A percentile compares a stretch with the other conserved stretches of the same genome.
These are phyloP conservation scores for Poecilia picta DNA, from an alignment of 2,797 vertebrate genomes.

Conservation along the genomic window DNA sequence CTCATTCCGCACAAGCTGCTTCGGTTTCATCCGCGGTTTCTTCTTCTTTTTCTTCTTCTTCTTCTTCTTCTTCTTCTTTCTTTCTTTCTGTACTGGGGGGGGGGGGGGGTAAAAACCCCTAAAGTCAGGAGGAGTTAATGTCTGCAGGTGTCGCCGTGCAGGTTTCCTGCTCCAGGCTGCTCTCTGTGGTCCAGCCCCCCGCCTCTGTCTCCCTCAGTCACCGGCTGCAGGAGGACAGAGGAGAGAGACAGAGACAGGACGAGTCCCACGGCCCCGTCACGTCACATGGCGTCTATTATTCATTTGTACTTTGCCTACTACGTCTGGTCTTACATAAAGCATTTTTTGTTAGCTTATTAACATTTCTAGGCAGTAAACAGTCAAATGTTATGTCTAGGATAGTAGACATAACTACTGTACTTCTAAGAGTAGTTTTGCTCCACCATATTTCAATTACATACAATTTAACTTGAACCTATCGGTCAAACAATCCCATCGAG, in stretches of 20 bases:
- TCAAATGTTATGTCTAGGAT: not conserved
- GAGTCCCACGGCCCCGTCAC: not conserved
- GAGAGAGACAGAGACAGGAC: slow-evolving; percentile 5
- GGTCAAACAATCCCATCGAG: no score
- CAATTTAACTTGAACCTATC: no score
- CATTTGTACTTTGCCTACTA: not conserved
- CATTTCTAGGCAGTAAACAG: not conserved
- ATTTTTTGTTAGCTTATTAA: not conserved
- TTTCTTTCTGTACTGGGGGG: not conserved
- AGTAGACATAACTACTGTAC: not conserved
- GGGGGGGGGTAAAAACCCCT: not conserved
- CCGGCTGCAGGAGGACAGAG: slow-evolving; percentile 1
- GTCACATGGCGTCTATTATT: not conserved
- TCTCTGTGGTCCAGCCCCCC: not conserved
- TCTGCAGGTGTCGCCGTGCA: slow-evolving; percentile 14
- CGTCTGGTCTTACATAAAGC: not conserved
- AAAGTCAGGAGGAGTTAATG: not conserved
- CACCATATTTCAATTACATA: not conserved
- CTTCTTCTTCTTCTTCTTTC: not conserved
- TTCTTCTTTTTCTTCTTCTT: not conserved
- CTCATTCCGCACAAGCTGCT: not conserved
- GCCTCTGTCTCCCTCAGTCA: not conserved
- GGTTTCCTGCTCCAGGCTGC: slow-evolving; percentile 7
- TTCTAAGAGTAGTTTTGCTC: not conserved
- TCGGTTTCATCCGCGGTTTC: not conserved